Percentiles rank a stretch among this genome's conserved stretches.
These are phyloP conservation scores for Molorchus minor DNA, from an alignment of 2,888 invertebrate species.

Conservation along the genomic window DNA sequence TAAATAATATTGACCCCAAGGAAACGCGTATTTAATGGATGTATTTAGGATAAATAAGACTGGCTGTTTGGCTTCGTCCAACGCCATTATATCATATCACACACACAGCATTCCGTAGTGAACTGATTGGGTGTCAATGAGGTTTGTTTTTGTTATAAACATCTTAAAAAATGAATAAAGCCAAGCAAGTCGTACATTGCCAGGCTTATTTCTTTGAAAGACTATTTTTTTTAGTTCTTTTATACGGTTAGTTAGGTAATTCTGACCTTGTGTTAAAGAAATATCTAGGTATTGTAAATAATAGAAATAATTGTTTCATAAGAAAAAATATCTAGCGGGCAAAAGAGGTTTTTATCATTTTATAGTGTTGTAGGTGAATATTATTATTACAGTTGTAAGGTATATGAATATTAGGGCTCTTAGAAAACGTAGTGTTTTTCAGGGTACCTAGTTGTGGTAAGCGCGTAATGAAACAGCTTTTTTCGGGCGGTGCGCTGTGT, in stretches of 20 bases:
- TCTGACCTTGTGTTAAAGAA: not conserved
- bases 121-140: no score
- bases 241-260: not conserved
- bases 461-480: not conserved
- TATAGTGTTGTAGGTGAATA: no score
- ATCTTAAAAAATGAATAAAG: no score
- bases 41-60: no score
- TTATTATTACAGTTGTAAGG: not conserved
- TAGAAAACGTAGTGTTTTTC: no score
- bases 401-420: not conserved
- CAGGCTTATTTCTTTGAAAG: not conserved
- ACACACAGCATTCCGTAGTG: no score
- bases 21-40: no score
- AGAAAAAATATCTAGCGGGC: not conserved
- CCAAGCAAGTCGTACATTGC: not conserved
- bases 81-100: no score
- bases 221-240: not conserved
- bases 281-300: not conserved
- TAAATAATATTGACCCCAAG: no score
- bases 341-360: not conserved
- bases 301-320: not conserved
- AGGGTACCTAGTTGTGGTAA: not conserved
- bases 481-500: constrained; percentile 11
- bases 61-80: no score
- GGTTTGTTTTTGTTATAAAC: no score